Evolutionary conservation across 2,888 invertebrate genomes (phyloP), one percentile per base, ranked within the genome.

Genomic region (Rambutsinella grinnellia): DNA sequence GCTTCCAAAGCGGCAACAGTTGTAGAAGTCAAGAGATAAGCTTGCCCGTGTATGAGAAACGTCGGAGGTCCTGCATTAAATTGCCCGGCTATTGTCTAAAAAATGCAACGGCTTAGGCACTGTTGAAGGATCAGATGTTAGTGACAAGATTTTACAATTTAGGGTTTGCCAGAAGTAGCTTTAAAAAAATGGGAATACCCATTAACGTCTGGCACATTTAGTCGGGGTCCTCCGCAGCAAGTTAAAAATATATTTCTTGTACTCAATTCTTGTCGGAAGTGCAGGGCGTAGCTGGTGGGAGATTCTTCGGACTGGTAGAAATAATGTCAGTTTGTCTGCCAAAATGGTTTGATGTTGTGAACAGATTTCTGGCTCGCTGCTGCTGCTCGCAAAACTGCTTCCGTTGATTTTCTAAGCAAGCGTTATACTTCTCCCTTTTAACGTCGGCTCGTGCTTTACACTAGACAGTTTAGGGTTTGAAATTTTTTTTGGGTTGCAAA

Each of bases 101-200:
- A 1, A 83, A 84, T 10, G 81, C 80, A 53, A 83, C 80, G 6
- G 82, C 76, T 1, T 82, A 58, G 8, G 79, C 76, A 54, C 66
- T 79, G 24, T 82, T 81, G 67, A 72, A 80, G 27, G 28, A 51
- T 19, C 80, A 24, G 19, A 83, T 82, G 21, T 81, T 63, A 3
- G 56, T 27, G 2, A 54, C 23, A 65, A 76, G 79, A 46, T 79
- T 62, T 28, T 46, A 57, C 0, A n/a, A 19, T n/a, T n/a, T n/a
- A 0, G 17, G 15, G 15, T 46, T 71, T 0, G 57, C 57, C 19
- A 80, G 17, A 19, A 75, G 46, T 17, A n/a, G 23, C 19, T 63
- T 6, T n/a, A 0, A 80, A 27, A 1, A 44, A 3, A 3, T 47
- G 10, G 0, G 75, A 60, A 19, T 51, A n/a, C 0, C 24, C 13